Conservation (phyloP, 2,113 vertebrate genomes). For the Merops nubicus region DNA sequence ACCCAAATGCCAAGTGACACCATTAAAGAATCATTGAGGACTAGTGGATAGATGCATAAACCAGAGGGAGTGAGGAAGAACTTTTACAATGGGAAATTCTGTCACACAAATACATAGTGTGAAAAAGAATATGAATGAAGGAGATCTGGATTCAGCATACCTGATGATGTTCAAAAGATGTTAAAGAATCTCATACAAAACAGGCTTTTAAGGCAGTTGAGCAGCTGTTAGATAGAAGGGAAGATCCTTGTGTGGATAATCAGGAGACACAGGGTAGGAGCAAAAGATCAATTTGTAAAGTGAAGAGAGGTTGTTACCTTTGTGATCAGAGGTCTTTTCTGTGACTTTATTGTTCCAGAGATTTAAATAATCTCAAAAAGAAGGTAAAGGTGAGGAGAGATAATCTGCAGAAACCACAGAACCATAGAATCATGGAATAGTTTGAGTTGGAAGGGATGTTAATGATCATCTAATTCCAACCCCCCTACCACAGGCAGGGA, state of each 20-base stretch:
- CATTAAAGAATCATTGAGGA: neutral
- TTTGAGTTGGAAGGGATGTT: no score
- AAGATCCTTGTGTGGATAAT: neutral
- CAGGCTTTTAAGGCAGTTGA: neutral
- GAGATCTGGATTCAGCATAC: neutral
- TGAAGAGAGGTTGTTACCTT: accelerated
- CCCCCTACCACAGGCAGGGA: no score
- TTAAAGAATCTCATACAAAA: neutral
- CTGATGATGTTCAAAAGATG: neutral
- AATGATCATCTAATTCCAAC: no score
- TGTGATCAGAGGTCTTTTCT: neutral
- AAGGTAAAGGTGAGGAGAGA: neutral
- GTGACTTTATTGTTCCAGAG: neutral
- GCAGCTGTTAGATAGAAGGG: neutral
- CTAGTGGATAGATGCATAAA: neutral
- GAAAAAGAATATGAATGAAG: neutral
- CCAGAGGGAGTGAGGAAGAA: neutral
- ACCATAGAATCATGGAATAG: no score
- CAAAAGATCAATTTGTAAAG: neutral
- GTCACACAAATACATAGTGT: neutral
- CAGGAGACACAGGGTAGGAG: neutral
- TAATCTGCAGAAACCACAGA: neutral
- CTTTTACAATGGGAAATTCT: neutral
- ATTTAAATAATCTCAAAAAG: neutral
- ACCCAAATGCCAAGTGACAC: neutral